Evolutionary conservation across 2,797 vertebrate genomes (phyloP).

Genomic region (Decapterus maruadsi): DNA sequence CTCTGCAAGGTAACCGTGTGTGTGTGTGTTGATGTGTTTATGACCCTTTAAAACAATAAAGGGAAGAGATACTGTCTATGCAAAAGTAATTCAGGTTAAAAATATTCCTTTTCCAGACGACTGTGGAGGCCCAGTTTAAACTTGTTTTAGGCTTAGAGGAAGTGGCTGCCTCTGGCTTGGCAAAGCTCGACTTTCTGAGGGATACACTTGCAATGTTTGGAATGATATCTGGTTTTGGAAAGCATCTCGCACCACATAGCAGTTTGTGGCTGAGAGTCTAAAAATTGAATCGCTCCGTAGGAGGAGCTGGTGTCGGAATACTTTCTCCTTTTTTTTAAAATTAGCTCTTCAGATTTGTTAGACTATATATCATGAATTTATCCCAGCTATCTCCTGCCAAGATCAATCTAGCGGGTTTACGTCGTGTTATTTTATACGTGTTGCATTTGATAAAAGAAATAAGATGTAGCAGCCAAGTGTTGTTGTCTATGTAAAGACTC

Average conservation of each 20-base stretch:
- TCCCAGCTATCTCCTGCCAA: background rate
- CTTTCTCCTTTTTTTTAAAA: conserved; percentile 36
- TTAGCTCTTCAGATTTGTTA: conserved; percentile 10
- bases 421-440: background rate
- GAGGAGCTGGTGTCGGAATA: conserved; percentile 48
- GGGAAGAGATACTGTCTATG: conserved; percentile 16
- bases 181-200: conserved; percentile 67
- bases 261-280: conserved; percentile 79
- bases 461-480: background rate
- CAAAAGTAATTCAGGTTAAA: conserved; percentile 28
- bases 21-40: background rate
- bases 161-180: conserved; percentile 79
- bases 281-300: conserved; percentile 68
- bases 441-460: background rate
- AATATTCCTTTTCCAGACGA: conserved; percentile 51
- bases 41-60: background rate
- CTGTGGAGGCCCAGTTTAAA: conserved; percentile 60
- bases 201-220: conserved; percentile 82
- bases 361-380: background rate
- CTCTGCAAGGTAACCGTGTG: conserved; percentile 86
- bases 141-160: conserved; percentile 58
- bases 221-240: conserved; percentile 80
- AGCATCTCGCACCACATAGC: conserved; percentile 64
- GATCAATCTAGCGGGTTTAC: background rate
- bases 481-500: background rate